A percentile compares a stretch with the other conserved stretches of the same genome.
Conservation (phyloP, 2,797 vertebrate genomes). For the Aphelocoma californica region DNA sequence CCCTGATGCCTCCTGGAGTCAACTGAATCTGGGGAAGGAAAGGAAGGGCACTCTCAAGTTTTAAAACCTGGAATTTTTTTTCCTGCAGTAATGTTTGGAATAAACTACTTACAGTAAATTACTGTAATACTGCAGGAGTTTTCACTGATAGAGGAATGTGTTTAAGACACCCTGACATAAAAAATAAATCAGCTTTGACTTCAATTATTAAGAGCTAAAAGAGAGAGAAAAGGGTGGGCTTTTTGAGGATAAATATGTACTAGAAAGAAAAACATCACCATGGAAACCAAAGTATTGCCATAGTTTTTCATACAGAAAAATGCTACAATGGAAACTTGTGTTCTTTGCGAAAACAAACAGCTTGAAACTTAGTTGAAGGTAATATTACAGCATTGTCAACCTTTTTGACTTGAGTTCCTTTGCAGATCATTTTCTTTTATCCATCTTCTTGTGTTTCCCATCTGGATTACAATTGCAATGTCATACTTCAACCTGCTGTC, state of each 20-base stretch:
- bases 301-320: constrained; percentile 61
- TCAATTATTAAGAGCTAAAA: constrained; percentile 72
- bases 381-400: constrained; percentile 1
- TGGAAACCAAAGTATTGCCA: constrained; percentile 67
- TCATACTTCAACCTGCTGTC: constrained; percentile 40
- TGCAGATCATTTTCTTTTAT: constrained; percentile 51
- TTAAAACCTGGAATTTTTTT: constrained; percentile 57
- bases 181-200: constrained; percentile 74
- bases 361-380: neutral
- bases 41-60: neutral
- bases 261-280: constrained; percentile 66
- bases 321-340: constrained; percentile 55
- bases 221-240: constrained; percentile 49
- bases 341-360: constrained; percentile 65
- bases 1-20: constrained; percentile 9
- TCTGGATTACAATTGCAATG: constrained; percentile 28
- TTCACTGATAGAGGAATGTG: constrained; percentile 56
- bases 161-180: constrained; percentile 66
- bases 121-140: constrained; percentile 8
- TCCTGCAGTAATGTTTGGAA: constrained; percentile 60
- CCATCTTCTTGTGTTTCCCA: constrained; percentile 27
- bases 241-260: constrained; percentile 73
- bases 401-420: neutral
- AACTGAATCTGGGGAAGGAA: constrained; percentile 13
- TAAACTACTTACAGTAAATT: constrained; percentile 61